These are phyloP conservation scores for Parnassius smintheus DNA, from an alignment of 2,888 invertebrate species.

Conservation along the genomic window DNA sequence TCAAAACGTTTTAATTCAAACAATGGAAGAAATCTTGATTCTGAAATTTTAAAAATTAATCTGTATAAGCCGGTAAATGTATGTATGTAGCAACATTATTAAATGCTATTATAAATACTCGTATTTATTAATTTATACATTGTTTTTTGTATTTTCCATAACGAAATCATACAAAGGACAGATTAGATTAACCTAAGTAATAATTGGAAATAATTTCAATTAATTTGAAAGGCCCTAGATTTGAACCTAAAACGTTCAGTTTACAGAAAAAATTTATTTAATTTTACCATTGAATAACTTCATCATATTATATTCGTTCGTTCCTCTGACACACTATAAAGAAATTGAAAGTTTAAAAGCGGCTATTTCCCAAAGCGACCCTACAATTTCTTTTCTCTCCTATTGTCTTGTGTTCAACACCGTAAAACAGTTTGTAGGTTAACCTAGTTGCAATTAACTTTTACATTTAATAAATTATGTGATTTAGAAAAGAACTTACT, in stretches of 20 bases:
- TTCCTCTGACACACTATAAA: slow-evolving; percentile 12
- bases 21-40: slow-evolving; percentile 68
- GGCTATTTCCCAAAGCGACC: slow-evolving; percentile 55
- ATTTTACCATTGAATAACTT: neutral
- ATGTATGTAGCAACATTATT: neutral
- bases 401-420: slow-evolving; percentile 66
- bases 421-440: slow-evolving; percentile 56
- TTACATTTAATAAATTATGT: neutral
- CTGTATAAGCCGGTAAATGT: neutral
- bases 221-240: too few species aligned
- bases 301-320: neutral
- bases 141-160: too few species aligned
- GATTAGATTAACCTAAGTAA: too few species aligned
- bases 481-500: too few species aligned
- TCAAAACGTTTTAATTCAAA: slow-evolving; percentile 70
- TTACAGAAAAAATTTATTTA: neutral
- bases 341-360: slow-evolving; percentile 56
- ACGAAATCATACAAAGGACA: too few species aligned
- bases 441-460: slow-evolving; percentile 5
- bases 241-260: neutral
- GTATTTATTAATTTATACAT: too few species aligned
- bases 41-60: slow-evolving; percentile 45
- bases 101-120: too few species aligned
- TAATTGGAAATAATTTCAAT: neutral
- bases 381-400: slow-evolving; percentile 67